phyloP scores from a whole-genome alignment of 2,113 vertebrate species.

The Paedocypris sp. region DNA sequence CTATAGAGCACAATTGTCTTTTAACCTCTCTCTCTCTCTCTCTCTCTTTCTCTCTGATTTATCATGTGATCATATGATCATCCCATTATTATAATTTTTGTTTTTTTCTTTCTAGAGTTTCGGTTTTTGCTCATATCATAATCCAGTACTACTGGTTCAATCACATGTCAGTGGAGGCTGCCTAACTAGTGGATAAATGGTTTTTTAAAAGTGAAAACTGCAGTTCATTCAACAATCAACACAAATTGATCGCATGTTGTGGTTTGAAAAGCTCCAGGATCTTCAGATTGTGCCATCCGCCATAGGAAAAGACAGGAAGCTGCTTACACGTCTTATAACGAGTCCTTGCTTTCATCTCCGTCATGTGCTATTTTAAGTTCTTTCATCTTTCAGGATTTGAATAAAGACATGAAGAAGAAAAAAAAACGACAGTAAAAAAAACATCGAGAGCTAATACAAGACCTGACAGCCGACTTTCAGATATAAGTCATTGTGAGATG shows the following conservation, averaged over 20 bases:
- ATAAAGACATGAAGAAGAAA: neutral
- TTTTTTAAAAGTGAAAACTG: no score
- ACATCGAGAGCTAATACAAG: neutral
- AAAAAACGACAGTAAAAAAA: neutral
- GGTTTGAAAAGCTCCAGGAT: no score
- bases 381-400: neutral
- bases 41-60: no score
- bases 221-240: no score
- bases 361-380: slow-evolving; percentile 18
- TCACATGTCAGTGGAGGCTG: neutral
- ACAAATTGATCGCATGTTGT: neutral
- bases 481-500: slow-evolving; percentile 18
- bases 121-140: neutral
- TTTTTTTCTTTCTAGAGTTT: neutral
- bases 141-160: slow-evolving; percentile 18
- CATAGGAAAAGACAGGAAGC: slow-evolving; percentile 27
- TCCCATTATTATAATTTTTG: neutral
- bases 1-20: no score
- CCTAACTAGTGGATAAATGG: neutral
- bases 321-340: slow-evolving; percentile 36
- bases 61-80: neutral
- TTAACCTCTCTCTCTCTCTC: no score
- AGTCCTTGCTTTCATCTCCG: slow-evolving; percentile 26
- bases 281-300: neutral
- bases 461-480: slow-evolving; percentile 8